Percentiles rank a stretch among this genome's conserved stretches.
Evolutionary conservation across 2,888 invertebrate species (phyloP).

Genomic region (Psylliodes chrysocephalus): DNA sequence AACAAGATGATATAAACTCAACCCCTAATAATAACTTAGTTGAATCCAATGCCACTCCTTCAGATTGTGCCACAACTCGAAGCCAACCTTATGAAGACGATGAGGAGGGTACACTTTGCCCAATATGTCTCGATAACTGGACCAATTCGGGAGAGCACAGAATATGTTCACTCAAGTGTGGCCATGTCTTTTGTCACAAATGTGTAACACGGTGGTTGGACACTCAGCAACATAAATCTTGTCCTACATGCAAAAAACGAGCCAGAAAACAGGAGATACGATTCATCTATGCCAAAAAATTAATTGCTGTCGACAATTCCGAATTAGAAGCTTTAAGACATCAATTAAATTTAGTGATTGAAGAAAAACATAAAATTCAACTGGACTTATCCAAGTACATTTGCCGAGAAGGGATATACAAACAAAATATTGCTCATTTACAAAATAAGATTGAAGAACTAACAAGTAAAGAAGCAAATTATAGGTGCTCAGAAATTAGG

Average conservation of each 20-base stretch:
- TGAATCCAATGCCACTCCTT: neutral
- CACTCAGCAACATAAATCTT: slow-evolving; percentile 70
- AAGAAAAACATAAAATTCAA: slow-evolving; percentile 70
- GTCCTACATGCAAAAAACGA: slow-evolving; percentile 88
- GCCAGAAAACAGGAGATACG: slow-evolving; percentile 63
- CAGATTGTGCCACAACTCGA: neutral
- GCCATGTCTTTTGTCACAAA: slow-evolving; percentile 87
- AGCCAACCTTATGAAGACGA: slow-evolving; percentile 56
- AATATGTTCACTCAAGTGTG: slow-evolving; percentile 88
- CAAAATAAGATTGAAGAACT: slow-evolving; percentile 47
- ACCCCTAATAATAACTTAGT: neutral
- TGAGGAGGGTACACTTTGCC: slow-evolving; percentile 79
- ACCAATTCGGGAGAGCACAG: slow-evolving; percentile 87
- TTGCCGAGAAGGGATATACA: slow-evolving; percentile 61
- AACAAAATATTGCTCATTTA: slow-evolving; percentile 59
- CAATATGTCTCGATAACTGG: slow-evolving; percentile 91
- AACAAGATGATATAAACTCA: neutral
- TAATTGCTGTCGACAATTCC: slow-evolving; percentile 81
- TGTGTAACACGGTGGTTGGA: slow-evolving; percentile 84
- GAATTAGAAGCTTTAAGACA: slow-evolving; percentile 76
- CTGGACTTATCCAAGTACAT: slow-evolving; percentile 71
- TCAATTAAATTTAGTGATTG: slow-evolving; percentile 69
- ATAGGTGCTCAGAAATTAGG: neutral
- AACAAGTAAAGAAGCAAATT: slow-evolving; percentile 24
- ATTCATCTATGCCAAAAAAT: slow-evolving; percentile 79